These are phyloP conservation scores for Mugil cephalus DNA, from an alignment of 2,113 vertebrate species.

Conservation along the genomic window DNA sequence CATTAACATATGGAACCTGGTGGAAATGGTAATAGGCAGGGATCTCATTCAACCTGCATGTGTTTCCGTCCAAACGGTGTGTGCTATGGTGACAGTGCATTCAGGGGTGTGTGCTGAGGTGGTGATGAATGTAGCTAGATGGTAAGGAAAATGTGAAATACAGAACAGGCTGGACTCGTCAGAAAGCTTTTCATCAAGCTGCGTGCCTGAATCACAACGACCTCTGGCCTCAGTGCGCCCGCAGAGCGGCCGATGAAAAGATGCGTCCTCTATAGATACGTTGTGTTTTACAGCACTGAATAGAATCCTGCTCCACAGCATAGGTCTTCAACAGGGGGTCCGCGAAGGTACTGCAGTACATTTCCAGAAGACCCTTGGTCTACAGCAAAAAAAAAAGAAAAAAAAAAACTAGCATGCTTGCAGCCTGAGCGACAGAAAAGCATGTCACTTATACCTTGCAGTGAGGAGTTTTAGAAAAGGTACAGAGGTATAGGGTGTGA, in stretches of 20 bases:
- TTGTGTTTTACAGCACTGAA: no score
- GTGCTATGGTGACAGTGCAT: background rate
- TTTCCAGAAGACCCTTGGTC: background rate
- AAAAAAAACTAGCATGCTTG: background rate
- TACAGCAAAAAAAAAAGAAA: background rate
- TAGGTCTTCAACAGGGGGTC: no score
- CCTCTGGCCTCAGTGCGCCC: conserved; percentile 11
- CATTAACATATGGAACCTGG: background rate
- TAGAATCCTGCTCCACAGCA: no score
- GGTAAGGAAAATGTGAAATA: conserved; percentile 15
- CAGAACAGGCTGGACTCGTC: background rate
- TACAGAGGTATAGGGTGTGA: background rate
- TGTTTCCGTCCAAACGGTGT: no score
- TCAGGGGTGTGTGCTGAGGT: background rate
- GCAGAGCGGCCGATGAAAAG: background rate
- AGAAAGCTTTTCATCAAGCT: background rate
- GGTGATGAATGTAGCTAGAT: no score
- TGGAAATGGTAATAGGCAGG: background rate
- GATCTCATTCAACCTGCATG: conserved; percentile 3
- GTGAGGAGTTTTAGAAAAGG: background rate
- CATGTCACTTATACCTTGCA: background rate
- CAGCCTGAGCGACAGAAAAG: background rate
- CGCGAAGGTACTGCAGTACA: no score
- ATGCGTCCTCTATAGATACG: background rate
- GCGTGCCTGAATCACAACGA: background rate